Evolutionary conservation across 2,113 vertebrate species (phyloP).

Genomic region (Hipposideros armiger): DNA sequence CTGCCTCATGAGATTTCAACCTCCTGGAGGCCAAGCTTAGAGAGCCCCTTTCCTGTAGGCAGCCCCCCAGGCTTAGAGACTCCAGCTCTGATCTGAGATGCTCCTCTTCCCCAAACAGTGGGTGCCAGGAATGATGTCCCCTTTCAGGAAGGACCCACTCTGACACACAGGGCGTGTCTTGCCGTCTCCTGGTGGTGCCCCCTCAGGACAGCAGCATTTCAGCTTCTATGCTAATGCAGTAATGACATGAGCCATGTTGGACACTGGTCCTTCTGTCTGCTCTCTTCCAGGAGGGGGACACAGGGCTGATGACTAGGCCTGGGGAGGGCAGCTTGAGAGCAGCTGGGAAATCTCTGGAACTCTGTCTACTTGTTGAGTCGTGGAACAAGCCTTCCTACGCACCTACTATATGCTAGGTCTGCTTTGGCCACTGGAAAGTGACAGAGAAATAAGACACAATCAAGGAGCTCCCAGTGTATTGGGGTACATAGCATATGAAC

Average conservation of each 20-base stretch:
- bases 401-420: background rate
- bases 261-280: background rate
- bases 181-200: background rate
- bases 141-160: background rate
- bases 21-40: background rate
- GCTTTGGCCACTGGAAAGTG: background rate
- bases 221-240: background rate
- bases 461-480: background rate
- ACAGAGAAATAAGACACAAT: background rate
- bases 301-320: background rate
- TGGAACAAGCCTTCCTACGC: background rate
- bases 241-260: background rate
- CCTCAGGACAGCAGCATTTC: background rate
- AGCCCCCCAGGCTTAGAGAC: background rate
- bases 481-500: background rate
- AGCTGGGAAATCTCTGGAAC: background rate
- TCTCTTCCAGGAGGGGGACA: background rate
- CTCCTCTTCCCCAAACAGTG: background rate
- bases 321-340: background rate
- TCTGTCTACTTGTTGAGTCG: background rate
- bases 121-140: background rate
- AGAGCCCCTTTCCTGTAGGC: background rate
- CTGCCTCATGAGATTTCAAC: background rate
- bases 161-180: background rate
- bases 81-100: background rate